phyloP scores from a whole-genome alignment of 2,888 invertebrate species.

The Synanthedon andrenaeformis region DNA sequence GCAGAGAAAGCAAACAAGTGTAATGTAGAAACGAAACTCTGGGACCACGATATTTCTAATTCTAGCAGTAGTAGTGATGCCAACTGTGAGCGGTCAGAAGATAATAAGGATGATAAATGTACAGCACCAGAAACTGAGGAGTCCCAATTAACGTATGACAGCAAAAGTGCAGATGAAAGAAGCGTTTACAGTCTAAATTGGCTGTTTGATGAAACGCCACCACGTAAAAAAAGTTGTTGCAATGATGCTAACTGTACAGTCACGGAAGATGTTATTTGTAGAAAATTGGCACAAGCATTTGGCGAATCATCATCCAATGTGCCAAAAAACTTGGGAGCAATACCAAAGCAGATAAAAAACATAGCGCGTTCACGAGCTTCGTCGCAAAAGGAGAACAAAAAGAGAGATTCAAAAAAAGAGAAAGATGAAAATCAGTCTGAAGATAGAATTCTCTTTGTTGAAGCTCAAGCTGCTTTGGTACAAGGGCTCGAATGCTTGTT shows the following conservation, averaged over 20 bases:
- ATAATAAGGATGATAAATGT: slow-evolving; percentile 24
- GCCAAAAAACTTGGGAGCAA: slow-evolving; percentile 77
- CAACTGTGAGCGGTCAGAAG: slow-evolving; percentile 41
- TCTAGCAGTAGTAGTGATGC: slow-evolving; percentile 71
- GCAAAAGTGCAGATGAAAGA: slow-evolving; percentile 52
- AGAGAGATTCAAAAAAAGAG: slow-evolving; percentile 57
- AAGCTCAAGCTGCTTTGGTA: slow-evolving; percentile 69
- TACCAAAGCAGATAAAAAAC: slow-evolving; percentile 76
- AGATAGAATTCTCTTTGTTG: slow-evolving; percentile 51
- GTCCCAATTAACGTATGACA: slow-evolving; percentile 42
- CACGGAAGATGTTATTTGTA: slow-evolving; percentile 35
- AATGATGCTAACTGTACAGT: slow-evolving; percentile 29
- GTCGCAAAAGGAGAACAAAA: slow-evolving; percentile 69
- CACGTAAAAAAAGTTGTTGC: slow-evolving; percentile 16
- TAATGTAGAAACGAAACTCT: slow-evolving; percentile 44
- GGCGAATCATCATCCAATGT: slow-evolving; percentile 59
- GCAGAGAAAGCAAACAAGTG: slow-evolving; percentile 35
- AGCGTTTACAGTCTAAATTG: slow-evolving; percentile 62
- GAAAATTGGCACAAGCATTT: slow-evolving; percentile 43
- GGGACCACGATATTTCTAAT: slow-evolving; percentile 70
- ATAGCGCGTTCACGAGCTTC: slow-evolving; percentile 67
- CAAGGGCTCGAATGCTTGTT: slow-evolving; percentile 66
- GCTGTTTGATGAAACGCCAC: slow-evolving; percentile 42
- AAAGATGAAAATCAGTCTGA: slow-evolving; percentile 57
- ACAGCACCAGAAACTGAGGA: slow-evolving; percentile 41